Conservation (phyloP, 2,797 vertebrate genomes). For the Setipinna tenuifilis region DNA sequence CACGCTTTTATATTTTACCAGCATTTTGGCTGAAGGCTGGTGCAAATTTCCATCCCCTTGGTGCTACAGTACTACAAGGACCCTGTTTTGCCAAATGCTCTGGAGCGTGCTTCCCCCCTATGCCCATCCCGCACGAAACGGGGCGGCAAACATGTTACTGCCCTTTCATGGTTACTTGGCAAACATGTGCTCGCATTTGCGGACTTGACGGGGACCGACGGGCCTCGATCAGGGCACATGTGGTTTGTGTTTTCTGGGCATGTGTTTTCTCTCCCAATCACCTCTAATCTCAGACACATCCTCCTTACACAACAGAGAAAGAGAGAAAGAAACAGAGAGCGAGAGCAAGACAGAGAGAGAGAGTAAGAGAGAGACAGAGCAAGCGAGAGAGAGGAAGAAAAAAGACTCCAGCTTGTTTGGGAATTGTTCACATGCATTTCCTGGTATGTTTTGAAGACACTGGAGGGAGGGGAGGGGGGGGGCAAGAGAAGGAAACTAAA, state of each 20-base stretch:
- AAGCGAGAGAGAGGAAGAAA: neutral
- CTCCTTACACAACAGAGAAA: constrained; percentile 22
- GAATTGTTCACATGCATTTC: constrained; percentile 70
- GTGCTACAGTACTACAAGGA: too few relatives aligned
- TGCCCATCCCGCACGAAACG: neutral
- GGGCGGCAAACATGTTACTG: constrained; percentile 31
- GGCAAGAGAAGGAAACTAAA: neutral
- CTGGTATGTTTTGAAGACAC: constrained; percentile 50
- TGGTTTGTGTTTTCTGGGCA: constrained; percentile 67
- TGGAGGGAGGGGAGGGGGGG: neutral
- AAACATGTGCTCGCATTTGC: constrained; percentile 40
- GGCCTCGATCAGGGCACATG: constrained; percentile 51
- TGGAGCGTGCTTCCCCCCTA: neutral
- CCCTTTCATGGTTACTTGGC: constrained; percentile 24
- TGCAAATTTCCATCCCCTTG: too few relatives aligned
- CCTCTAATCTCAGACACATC: constrained; percentile 47
- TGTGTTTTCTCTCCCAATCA: constrained; percentile 69
- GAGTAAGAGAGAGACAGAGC: constrained; percentile 29
- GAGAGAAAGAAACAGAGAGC: too few relatives aligned
- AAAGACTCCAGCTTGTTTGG: constrained; percentile 56
- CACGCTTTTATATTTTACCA: too few relatives aligned
- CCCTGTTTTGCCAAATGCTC: too few relatives aligned
- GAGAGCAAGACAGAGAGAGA: too few relatives aligned
- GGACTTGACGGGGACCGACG: neutral
- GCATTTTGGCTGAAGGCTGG: too few relatives aligned